A percentile compares a stretch with the other conserved stretches of the same genome.
Evolutionary conservation across 2,888 invertebrate genomes (phyloP).

Genomic region (Meiosimyza decipiens): DNA sequence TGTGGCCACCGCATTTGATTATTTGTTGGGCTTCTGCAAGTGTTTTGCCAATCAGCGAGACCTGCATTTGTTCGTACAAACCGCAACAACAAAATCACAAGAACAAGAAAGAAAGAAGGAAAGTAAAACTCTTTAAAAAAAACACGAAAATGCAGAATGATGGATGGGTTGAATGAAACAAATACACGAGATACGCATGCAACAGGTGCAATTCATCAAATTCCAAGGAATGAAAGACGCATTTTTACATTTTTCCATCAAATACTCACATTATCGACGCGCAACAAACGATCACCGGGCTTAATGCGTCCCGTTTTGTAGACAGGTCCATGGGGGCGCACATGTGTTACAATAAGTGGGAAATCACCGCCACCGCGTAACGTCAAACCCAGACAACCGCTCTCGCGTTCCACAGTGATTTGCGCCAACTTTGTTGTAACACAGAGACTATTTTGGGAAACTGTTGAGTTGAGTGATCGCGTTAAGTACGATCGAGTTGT

Average conservation of each 20-base stretch:
- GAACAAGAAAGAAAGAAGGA: constrained; percentile 24
- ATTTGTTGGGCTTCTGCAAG: constrained; percentile 86
- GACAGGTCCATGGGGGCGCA: constrained; percentile 89
- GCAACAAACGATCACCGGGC: constrained; percentile 88
- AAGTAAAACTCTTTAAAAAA: constrained; percentile 30
- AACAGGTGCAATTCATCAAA: constrained; percentile 48
- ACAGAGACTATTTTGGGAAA: constrained; percentile 79
- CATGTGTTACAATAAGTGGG: constrained; percentile 89
- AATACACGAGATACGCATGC: constrained; percentile 1
- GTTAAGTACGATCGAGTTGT: not conserved
- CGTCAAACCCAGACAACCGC: constrained; percentile 88
- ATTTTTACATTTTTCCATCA: not conserved
- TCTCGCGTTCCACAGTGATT: constrained; percentile 82
- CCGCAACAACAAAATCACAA: constrained; percentile 31
- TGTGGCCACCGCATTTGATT: constrained; percentile 71
- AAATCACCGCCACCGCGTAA: constrained; percentile 83
- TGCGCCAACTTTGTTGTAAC: constrained; percentile 83
- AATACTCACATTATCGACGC: constrained; percentile 80
- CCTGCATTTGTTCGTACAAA: constrained; percentile 59
- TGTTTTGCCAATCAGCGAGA: constrained; percentile 80
- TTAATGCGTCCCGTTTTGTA: constrained; percentile 90
- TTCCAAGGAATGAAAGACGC: not conserved
- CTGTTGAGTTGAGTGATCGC: constrained; percentile 53
- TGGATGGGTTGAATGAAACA: constrained; percentile 3
- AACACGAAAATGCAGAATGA: constrained; percentile 2